Conservation (phyloP, 2,888 invertebrate genomes). For the Pomacea canaliculata region DNA sequence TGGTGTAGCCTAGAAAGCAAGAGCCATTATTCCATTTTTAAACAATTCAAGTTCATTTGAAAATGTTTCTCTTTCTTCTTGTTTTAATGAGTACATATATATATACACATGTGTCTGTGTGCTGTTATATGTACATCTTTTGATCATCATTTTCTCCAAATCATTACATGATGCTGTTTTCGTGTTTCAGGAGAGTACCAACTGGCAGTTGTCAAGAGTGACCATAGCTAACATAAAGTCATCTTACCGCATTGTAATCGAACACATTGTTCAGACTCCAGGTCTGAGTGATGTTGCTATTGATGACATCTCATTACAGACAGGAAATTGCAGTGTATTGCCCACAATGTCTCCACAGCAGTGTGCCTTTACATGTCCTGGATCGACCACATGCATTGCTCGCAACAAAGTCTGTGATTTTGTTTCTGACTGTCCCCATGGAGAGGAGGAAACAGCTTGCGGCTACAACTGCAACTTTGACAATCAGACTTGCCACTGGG, state of each 20-base stretch:
- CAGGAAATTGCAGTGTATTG: slow-evolving; percentile 47
- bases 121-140: too few species aligned
- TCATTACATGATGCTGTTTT: too few species aligned
- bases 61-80: too few species aligned
- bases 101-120: too few species aligned
- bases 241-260: slow-evolving; percentile 52
- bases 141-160: too few species aligned
- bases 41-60: too few species aligned
- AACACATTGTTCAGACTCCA: slow-evolving; percentile 37
- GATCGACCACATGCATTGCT: slow-evolving; percentile 41
- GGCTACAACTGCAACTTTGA: slow-evolving; percentile 66
- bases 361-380: slow-evolving; percentile 46
- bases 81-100: too few species aligned
- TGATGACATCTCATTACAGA: slow-evolving; percentile 56
- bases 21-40: too few species aligned
- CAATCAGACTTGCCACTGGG: slow-evolving; percentile 54
- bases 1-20: too few species aligned
- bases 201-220: slow-evolving; percentile 44
- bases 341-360: slow-evolving; percentile 41
- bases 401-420: slow-evolving; percentile 56
- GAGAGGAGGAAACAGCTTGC: slow-evolving; percentile 57
- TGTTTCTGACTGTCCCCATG: slow-evolving; percentile 53
- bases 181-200: slow-evolving; percentile 22
- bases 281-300: slow-evolving; percentile 56
- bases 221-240: slow-evolving; percentile 17